Evolutionary conservation across 2,888 invertebrate genomes (phyloP).

Genomic region (Metopia argyrocephala): DNA sequence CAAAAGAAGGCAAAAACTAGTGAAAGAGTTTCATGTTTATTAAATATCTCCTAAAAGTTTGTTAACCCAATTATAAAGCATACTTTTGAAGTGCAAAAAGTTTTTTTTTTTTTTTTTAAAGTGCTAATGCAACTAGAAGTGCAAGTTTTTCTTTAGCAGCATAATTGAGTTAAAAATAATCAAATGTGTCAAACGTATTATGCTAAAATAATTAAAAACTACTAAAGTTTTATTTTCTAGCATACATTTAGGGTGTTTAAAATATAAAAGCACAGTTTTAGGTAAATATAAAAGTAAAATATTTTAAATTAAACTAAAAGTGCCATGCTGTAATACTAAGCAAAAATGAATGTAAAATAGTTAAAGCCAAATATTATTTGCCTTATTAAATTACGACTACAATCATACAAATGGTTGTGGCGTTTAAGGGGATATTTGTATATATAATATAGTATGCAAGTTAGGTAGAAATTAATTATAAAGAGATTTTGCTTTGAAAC

Average conservation of each 20-base stretch:
- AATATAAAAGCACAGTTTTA: background rate
- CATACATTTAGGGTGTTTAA: background rate
- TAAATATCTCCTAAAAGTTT: slow-evolving; percentile 23
- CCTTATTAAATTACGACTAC: too few species aligned
- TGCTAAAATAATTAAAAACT: slow-evolving; percentile 32
- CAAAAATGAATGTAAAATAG: background rate
- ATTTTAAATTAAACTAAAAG: background rate
- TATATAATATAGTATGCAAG: too few species aligned
- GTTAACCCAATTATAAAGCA: slow-evolving; percentile 34
- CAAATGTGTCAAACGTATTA: slow-evolving; percentile 9
- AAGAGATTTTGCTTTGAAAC: too few species aligned
- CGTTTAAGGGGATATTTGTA: too few species aligned
- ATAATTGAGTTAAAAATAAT: slow-evolving; percentile 11
- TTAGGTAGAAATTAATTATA: too few species aligned
- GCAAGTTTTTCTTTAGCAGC: background rate
- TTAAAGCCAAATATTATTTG: background rate
- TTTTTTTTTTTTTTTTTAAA: background rate
- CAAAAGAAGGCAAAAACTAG: background rate
- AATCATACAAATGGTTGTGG: too few species aligned
- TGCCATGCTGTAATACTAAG: background rate
- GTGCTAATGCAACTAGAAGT: background rate
- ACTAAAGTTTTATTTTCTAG: background rate
- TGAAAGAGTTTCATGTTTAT: slow-evolving; percentile 12
- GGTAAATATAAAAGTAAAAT: background rate
- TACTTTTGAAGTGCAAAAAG: slow-evolving; percentile 15